These are phyloP conservation scores for Girardinichthys multiradiatus DNA, from an alignment of 2,113 vertebrate species.

Conservation along the genomic window DNA sequence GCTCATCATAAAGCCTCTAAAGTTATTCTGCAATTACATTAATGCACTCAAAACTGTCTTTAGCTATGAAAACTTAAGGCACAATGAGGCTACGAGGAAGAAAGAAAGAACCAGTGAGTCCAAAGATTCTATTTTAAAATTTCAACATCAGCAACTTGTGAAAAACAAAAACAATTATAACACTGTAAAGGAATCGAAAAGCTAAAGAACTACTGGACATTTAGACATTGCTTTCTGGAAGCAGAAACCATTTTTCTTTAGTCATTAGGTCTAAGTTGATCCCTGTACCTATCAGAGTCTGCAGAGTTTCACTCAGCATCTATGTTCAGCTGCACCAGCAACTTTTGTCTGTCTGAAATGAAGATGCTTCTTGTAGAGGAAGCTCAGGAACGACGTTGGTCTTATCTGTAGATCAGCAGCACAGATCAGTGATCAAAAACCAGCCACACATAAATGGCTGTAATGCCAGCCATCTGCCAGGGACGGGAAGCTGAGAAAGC, in stretches of 20 bases:
- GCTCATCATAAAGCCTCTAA: not conserved
- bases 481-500: not conserved
- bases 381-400: not conserved
- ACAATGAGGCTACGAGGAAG: not conserved
- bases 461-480: not conserved
- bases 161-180: not conserved
- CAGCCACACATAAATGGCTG: not conserved
- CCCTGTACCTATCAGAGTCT: not conserved
- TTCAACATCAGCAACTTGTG: not conserved
- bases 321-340: not conserved
- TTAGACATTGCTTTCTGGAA: no score
- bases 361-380: not conserved
- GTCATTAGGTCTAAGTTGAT: not conserved
- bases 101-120: not conserved
- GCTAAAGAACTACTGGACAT: not conserved
- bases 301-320: not conserved
- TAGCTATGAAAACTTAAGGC: not conserved
- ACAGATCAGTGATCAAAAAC: constrained; percentile 11
- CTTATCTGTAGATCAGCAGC: constrained; percentile 3
- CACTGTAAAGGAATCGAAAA: not conserved
- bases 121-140: not conserved
- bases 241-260: not conserved
- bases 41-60: not conserved
- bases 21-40: not conserved
- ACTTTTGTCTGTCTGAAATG: not conserved